Percentiles rank a stretch among this genome's conserved stretches.
phyloP scores from a whole-genome alignment of 1,140 invertebrate species.

The Rhyzopertha dominica region DNA sequence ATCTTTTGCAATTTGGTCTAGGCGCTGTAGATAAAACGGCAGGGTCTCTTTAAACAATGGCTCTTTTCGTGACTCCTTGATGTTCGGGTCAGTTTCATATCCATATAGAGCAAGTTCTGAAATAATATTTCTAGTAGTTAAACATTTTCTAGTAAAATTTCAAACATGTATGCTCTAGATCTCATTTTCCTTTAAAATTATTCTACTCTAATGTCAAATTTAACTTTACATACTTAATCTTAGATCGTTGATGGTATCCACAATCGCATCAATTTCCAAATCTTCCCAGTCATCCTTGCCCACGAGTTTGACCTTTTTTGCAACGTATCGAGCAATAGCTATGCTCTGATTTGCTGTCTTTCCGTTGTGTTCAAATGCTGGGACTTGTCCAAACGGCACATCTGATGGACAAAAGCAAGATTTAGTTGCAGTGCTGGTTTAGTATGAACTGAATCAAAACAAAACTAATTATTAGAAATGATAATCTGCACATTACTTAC shows the following conservation, averaged over 20 bases:
- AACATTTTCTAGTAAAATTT: too few species aligned
- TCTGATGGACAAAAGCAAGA: constrained; percentile 40
- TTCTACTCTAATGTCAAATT: too few species aligned
- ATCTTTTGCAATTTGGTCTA: constrained; percentile 51
- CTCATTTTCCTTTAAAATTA: too few species aligned
- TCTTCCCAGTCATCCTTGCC: constrained; percentile 62
- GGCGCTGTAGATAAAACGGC: constrained; percentile 53
- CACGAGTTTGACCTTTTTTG: constrained; percentile 57
- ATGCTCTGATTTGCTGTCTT: constrained; percentile 60
- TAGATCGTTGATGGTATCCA: constrained; percentile 56
- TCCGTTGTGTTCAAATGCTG: constrained; percentile 67
- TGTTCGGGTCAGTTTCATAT: constrained; percentile 47
- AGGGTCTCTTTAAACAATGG: constrained; percentile 47
- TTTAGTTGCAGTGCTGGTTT: neutral
- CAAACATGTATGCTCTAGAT: too few species aligned
- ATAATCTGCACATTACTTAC: neutral
- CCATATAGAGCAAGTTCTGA: constrained; percentile 47
- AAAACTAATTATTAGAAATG: neutral
- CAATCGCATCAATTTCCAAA: constrained; percentile 56
- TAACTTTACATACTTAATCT: constrained; percentile 17
- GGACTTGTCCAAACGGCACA: constrained; percentile 69
- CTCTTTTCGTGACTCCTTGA: constrained; percentile 44
- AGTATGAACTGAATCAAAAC: neutral
- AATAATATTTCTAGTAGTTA: constrained; percentile 1
- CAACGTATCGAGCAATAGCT: constrained; percentile 66